Conservation (phyloP, 2,888 invertebrate species). For the Nephrotoma guestfalica region DNA sequence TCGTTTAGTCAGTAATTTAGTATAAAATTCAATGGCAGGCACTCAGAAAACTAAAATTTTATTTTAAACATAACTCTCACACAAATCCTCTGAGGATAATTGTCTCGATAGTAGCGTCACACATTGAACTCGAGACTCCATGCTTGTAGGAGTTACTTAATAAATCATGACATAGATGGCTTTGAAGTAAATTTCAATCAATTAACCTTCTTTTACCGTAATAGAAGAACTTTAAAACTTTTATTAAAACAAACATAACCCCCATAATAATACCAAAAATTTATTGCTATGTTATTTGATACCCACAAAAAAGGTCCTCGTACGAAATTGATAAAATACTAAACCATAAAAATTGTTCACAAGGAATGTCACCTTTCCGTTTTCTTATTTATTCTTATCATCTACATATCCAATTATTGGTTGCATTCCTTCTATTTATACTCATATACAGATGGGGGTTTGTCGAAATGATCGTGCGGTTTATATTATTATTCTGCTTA, state of each 20-base stretch:
- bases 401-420: background rate
- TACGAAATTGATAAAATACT: background rate
- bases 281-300: background rate
- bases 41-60: too few relatives aligned
- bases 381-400: background rate
- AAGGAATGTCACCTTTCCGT: background rate
- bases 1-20: too few relatives aligned
- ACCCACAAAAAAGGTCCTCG: background rate
- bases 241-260: background rate
- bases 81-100: too few relatives aligned
- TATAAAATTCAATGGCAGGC: too few relatives aligned
- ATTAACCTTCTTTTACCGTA: background rate
- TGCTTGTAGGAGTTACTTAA: too few relatives aligned
- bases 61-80: too few relatives aligned
- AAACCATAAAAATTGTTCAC: background rate
- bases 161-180: too few relatives aligned
- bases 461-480: background rate
- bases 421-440: background rate
- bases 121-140: too few relatives aligned
- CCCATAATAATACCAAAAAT: background rate
- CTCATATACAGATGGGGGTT: background rate
- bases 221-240: background rate
- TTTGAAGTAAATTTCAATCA: background rate
- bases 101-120: too few relatives aligned
- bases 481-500: background rate